phyloP scores from a whole-genome alignment of 2,888 invertebrate genomes.

The Caenorhabditis becei region DNA sequence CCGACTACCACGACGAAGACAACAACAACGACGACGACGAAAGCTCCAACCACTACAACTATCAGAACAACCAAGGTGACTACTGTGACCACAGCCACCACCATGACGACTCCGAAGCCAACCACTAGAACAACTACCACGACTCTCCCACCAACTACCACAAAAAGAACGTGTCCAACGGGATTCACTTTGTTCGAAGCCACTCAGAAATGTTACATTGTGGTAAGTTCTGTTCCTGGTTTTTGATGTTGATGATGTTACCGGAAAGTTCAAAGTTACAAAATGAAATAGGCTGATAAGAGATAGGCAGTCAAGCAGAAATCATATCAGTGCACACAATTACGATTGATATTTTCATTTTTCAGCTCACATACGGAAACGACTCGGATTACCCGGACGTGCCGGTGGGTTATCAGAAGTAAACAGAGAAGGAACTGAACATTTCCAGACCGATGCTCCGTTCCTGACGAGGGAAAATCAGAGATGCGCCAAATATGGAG shows the following conservation, averaged over 20 bases:
- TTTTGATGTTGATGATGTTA: conserved; percentile 23
- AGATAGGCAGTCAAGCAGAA: background rate
- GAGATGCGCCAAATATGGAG: conserved; percentile 50
- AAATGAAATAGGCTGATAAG: background rate
- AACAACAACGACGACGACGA: background rate
- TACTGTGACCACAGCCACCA: conserved; percentile 2
- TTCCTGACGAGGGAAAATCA: conserved; percentile 47
- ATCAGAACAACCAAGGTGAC: conserved; percentile 12
- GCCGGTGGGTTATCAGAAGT: conserved; percentile 19
- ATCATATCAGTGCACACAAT: background rate
- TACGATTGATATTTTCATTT: conserved; percentile 33
- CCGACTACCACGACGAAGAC: conserved; percentile 15
- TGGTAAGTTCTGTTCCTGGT: conserved; percentile 32
- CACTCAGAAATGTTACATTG: conserved; percentile 48
- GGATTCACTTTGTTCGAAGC: conserved; percentile 41
- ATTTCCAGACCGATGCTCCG: conserved; percentile 39
- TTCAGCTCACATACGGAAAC: conserved; percentile 54
- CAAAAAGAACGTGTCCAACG: conserved; percentile 23
- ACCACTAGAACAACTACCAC: conserved; percentile 36
- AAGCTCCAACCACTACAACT: conserved; percentile 20
- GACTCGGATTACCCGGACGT: conserved; percentile 52
- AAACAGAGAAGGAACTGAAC: background rate
- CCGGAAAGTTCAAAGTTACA: conserved; percentile 14
- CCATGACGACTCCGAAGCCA: conserved; percentile 8
- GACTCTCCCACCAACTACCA: conserved; percentile 42